Evolutionary conservation across 2,113 vertebrate genomes (phyloP), one percentile per base, ranked within the genome.

Genomic region (Reinhardtius hippoglossoides): DNA sequence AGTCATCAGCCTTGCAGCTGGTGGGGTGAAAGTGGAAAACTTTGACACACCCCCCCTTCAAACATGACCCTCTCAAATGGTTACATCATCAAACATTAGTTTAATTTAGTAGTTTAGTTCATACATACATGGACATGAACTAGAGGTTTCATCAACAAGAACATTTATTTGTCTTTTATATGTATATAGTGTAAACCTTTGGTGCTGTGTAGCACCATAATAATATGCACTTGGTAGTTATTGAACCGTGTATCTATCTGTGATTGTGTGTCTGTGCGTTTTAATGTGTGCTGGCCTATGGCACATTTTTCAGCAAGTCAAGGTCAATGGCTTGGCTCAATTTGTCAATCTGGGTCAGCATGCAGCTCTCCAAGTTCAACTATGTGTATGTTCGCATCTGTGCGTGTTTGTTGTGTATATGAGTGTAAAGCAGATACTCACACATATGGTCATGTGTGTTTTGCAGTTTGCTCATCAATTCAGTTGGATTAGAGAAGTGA

Each of bases 281-380:
- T 58, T 50, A 27, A 48, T 67, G 21, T 54, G 56, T 26, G 26
- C 31, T 55, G 31, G 46, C 46, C 26, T 62, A 26, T n/a, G 7
- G 18, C 2, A 27, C 27, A 27, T 27, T 5, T 31, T 31, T 31
- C 48, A 62, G 24, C 50, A 56, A 55, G 71, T 85, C 76, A 71
- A 76, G 67, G 77, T 88, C 81, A 76, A 31, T 48, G 69, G 68
- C 42, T 15, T 4, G 3, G 61, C 21, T 80, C 79, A 66, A 50
- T 85, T 55, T 62, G 48, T 86, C 54, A 70, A 23, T 68, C 63
- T 77, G 18, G 13, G 63, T 83, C 65, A 70, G 57, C 20, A n/a
- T 31, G 20, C 54, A 60, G 35, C 59, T 23, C 52, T 64, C 15
- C 6, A 21, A 31, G 54, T 58, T 40, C 2, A 16, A 10, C 14